Base-by-base conservation (phyloP, 37 sponge, comb jelly and placozoan species). In the Chondrilla cf. caribensis region DNA sequence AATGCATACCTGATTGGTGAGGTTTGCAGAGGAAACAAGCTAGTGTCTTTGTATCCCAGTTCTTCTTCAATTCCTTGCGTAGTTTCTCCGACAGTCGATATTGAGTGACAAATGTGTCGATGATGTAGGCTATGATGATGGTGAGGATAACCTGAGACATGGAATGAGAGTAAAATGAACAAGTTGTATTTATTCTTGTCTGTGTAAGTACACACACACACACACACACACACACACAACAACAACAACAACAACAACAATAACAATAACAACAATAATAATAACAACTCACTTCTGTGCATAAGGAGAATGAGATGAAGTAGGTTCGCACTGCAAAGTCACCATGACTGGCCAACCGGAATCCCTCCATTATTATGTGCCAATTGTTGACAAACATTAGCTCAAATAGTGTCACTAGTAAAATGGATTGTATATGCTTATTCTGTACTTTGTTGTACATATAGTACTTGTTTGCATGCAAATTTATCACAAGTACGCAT, bases 311-410 rank as follows among this genome's bases (percentile, higher is more conserved):
- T 21, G 38, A 1, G 17, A 83, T 75, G 35, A 83, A 83, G 41
- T 58, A 83, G 21, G 26, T 28, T 57, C 81, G 62, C 22, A 60
- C 81, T 19, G 76, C 28, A 0, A 54, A 58, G 40, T 79, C 41
- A 3, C 57, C 70, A 17, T 4, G 11, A 31, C 19, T 36, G 28
- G 47, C 35, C 51, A 47, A 47, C 41, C 29, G 31, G 65, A 79
- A 85, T 35, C 79, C 85, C 25, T 83, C 94, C 95, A 95, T 95
- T 32, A 85, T 81, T 38, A 95, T 81, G 65, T 81, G 91, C 95
- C 95, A 95, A 83, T 95, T 91, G 55, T 95, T 95, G 57, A 91
- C 87, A 37, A 95, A 86, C 92, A 95, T 86, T 73, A 89, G 82
- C 47, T 89, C 86, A 82, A 89, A 95, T 44, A 95, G 80, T 14